A percentile compares a stretch with the other conserved stretches of the same genome.
These are phyloP conservation scores for Stichopus chloronotus DNA, from an alignment of 35 echinoderm and acorn worm species.

Conservation along the genomic window DNA sequence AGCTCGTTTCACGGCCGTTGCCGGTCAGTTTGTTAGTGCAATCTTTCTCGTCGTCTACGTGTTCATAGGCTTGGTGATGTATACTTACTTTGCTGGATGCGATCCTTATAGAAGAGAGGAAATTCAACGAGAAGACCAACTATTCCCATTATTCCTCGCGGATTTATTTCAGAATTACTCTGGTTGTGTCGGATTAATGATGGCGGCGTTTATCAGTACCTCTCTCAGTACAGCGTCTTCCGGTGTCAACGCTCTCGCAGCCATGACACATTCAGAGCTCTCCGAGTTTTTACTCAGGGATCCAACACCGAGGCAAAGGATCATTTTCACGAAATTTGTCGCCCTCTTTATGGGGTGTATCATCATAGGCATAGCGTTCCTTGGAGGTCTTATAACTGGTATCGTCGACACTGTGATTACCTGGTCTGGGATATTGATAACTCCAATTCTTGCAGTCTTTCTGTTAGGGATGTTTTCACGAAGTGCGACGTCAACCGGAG, in stretches of 20 bases:
- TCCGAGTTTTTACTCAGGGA: not conserved
- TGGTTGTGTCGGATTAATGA: not conserved
- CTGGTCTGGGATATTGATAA: not conserved
- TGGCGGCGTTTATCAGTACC: not conserved
- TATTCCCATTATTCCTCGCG: not conserved
- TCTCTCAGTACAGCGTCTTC: conserved; percentile 9
- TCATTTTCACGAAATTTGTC: not conserved
- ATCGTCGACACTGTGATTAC: not conserved
- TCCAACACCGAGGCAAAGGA: not conserved
- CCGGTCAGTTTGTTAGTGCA: not conserved
- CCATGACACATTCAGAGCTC: not conserved
- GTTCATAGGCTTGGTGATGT: not conserved
- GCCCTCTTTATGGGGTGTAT: not conserved
- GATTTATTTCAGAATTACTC: not conserved
- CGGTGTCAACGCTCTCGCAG: not conserved
- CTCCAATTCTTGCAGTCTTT: conserved; percentile 9
- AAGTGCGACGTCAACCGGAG: not conserved
- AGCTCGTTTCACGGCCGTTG: not conserved
- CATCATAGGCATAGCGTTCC: not conserved
- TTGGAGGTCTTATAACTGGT: not conserved
- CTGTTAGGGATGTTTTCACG: not conserved
- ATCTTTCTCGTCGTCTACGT: not conserved
- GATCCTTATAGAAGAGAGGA: not conserved
- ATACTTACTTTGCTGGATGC: conserved; percentile 12
- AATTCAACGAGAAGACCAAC: conserved; percentile 5